A percentile compares a stretch with the other conserved stretches of the same genome.
phyloP scores from a whole-genome alignment of 92 coral and sea anemone species.

The Diadumene lineata region DNA sequence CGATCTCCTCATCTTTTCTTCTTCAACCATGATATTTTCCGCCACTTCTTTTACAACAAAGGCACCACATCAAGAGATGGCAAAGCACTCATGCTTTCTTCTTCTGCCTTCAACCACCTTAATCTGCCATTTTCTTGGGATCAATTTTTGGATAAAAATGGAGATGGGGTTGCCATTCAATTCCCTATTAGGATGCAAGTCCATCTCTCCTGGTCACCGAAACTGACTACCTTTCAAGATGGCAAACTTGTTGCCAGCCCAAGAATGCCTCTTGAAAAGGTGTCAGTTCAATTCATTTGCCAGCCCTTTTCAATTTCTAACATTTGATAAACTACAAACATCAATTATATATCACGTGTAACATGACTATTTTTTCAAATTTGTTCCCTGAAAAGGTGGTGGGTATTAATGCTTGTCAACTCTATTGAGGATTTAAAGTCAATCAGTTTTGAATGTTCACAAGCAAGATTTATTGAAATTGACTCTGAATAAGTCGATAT shows the following conservation, averaged over 20 bases:
- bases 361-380: background rate
- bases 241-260: constrained; percentile 30
- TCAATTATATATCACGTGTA: background rate
- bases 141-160: constrained; percentile 62
- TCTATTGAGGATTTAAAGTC: too few relatives aligned
- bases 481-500: too few relatives aligned
- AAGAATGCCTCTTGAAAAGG: constrained; percentile 56
- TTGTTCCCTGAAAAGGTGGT: too few relatives aligned
- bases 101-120: constrained; percentile 36
- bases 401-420: too few relatives aligned
- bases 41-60: constrained; percentile 47
- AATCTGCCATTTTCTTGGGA: constrained; percentile 47
- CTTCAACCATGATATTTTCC: constrained; percentile 65
- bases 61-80: constrained; percentile 50
- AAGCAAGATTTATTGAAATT: too few relatives aligned
- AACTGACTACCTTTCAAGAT: constrained; percentile 27
- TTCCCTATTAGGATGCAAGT: constrained; percentile 45
- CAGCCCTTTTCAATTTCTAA: constrained; percentile 42
- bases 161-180: constrained; percentile 58
- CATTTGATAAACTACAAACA: background rate
- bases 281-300: constrained; percentile 40
- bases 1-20: constrained; percentile 39
- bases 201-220: constrained; percentile 48
- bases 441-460: too few relatives aligned
- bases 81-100: constrained; percentile 45